phyloP scores from a whole-genome alignment of 2,888 invertebrate genomes.

The Hybos culiciformis region DNA sequence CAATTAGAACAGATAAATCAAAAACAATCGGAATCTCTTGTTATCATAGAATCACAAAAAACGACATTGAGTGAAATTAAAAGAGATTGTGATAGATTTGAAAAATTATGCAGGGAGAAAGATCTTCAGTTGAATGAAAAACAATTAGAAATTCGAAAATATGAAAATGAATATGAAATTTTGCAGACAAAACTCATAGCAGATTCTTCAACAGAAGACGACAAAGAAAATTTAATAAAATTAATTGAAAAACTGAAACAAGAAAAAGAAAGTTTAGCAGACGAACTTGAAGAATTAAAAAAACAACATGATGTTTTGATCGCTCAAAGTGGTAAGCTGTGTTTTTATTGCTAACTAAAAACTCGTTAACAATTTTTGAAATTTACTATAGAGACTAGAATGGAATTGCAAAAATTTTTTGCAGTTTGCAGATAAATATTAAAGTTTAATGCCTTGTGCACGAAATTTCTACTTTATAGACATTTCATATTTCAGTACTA shows the following conservation, averaged over 20 bases:
- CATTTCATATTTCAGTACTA: no score
- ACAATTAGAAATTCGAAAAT: constrained; percentile 13
- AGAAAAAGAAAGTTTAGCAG: constrained; percentile 15
- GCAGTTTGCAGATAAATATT: no score
- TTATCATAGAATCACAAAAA: constrained; percentile 20
- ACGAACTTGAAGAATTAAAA: constrained; percentile 11
- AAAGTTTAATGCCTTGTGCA: no score
- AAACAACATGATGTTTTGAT: constrained; percentile 8
- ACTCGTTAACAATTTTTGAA: no score
- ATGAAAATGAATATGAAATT: constrained; percentile 9
- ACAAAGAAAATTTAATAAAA: constrained; percentile 11
- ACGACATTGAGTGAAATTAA: constrained; percentile 17
- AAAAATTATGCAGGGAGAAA: constrained; percentile 15
- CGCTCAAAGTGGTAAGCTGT: no score
- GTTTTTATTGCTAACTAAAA: no score
- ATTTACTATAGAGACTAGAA: no score
- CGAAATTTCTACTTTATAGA: no score
- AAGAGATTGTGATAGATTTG: constrained; percentile 20
- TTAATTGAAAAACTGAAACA: constrained; percentile 11
- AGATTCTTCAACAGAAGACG: constrained; percentile 11
- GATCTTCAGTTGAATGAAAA: constrained; percentile 13
- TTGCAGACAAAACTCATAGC: constrained; percentile 11
- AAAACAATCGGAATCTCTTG: constrained; percentile 22
- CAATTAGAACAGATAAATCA: constrained; percentile 22
- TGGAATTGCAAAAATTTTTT: no score